These are phyloP conservation scores for Pyrgus malvae DNA, from an alignment of 2,888 invertebrate genomes.

Conservation along the genomic window DNA sequence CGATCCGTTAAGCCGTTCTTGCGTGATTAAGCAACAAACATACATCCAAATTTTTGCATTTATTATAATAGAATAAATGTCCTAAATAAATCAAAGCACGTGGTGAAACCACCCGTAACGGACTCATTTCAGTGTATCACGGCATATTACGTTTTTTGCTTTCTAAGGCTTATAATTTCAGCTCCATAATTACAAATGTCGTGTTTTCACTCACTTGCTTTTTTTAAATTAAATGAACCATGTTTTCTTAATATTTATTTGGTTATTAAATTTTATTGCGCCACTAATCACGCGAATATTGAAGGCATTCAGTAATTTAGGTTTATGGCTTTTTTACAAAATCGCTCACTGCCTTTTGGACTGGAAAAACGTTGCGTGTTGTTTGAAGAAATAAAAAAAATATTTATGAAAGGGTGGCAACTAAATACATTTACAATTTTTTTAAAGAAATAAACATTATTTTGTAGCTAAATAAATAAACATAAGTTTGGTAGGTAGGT, in stretches of 20 bases:
- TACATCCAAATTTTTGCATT: too few species aligned
- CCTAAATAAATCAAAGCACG: too few species aligned
- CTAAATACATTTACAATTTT: too few species aligned
- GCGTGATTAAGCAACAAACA: too few species aligned
- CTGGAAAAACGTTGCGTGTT: conserved; percentile 6
- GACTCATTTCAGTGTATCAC: conserved; percentile 59
- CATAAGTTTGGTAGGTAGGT: too few species aligned
- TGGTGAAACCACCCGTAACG: conserved; percentile 44
- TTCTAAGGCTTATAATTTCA: conserved; percentile 8
- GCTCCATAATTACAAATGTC: conserved; percentile 19
- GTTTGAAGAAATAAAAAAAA: neutral
- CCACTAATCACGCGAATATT: conserved; percentile 22
- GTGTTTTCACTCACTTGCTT: conserved; percentile 22
- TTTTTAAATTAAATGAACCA: conserved; percentile 26
- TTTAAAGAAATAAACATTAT: too few species aligned
- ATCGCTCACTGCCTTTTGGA: neutral
- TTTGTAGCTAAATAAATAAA: too few species aligned
- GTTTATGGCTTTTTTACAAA: conserved; percentile 6
- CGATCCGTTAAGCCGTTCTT: too few species aligned
- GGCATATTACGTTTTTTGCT: conserved; percentile 42
- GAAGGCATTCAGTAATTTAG: conserved; percentile 20
- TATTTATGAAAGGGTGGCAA: neutral
- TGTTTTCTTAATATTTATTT: conserved; percentile 26
- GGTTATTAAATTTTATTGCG: conserved; percentile 23
- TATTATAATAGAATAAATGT: too few species aligned